Evolutionary conservation across 2,113 vertebrate genomes (phyloP), one percentile per base, ranked within the genome.

Genomic region (Psettodes erumei): DNA sequence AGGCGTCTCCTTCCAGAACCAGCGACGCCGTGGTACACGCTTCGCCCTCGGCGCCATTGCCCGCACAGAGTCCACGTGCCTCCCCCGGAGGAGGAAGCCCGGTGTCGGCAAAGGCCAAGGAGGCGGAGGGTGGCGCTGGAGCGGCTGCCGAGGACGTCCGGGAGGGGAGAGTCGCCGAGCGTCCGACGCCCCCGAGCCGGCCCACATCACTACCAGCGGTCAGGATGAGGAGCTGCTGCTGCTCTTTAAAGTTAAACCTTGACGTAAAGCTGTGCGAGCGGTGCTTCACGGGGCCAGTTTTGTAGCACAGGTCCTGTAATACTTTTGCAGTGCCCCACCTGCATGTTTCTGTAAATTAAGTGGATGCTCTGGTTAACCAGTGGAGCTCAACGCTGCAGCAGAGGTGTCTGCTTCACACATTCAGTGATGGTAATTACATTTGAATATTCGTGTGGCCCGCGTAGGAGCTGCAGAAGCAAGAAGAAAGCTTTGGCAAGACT

Each of bases 161-260:
- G 8, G 77, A 13, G 28, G 71, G 80, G 42, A 55, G 61, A 21
- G 47, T 54, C 53, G 30, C 37, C 4, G 71, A 79, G 71, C 43
- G 61, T 27, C 77, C 73, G 4, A 33, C 75, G 1, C 59, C 85
- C 1, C 86, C 71, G 27, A 87, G 71, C 32, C 82, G 87, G n/a
- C 90, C 88, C 33, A 92, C 86, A 27, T 90, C 90, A 1, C 88
- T 92, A 5, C 91, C 91, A 23, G 64, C 68, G 84, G 94, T 94
- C 50, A 85, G 90, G 27, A 75, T 67, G 3, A 51, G 9, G 0
- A 5, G n/a, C 8, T 33, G 9, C 4, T 30, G 9, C 55, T 13
- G 8, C 16, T 38, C 16, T 15, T 45, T 23, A 25, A 1, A 33
- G 12, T 18, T 21, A 40, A 30, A 18, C 1, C 4, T 65, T n/a